These are phyloP conservation scores for Catharus fuscescens DNA, from an alignment of 2,113 vertebrate genomes.

Conservation along the genomic window DNA sequence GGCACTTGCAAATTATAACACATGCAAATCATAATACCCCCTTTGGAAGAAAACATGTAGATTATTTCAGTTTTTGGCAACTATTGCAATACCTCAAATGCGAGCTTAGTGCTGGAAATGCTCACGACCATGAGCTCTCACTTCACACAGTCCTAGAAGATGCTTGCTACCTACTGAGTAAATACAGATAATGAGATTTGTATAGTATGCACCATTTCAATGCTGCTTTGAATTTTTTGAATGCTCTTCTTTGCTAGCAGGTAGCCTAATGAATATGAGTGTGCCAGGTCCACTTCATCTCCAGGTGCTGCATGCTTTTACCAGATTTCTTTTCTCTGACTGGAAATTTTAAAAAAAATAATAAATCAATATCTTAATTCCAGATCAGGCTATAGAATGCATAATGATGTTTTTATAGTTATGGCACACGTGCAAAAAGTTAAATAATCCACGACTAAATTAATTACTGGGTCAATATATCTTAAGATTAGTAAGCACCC, in stretches of 20 bases:
- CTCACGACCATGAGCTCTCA: background rate
- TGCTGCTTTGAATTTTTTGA: background rate
- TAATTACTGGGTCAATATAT: background rate
- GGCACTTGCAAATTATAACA: background rate
- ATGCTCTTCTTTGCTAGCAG: conserved; percentile 12
- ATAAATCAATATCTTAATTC: background rate
- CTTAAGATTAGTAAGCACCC: background rate
- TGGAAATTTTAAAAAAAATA: background rate
- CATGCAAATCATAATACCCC: background rate
- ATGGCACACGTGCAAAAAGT: background rate
- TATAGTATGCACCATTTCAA: background rate
- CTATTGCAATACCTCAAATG: conserved; percentile 28
- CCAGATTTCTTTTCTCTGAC: background rate
- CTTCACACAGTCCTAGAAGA: conserved; percentile 21
- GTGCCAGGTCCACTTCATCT: background rate
- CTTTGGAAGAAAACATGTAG: conserved; percentile 21
- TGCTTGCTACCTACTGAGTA: conserved; percentile 38
- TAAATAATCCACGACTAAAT: background rate
- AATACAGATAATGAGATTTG: conserved; percentile 37
- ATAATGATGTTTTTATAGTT: background rate
- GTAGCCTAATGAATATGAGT: conserved; percentile 5
- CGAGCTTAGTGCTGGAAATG: background rate
- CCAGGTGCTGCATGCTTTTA: background rate
- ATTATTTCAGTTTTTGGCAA: conserved; percentile 17
- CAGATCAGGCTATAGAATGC: background rate